phyloP scores from a whole-genome alignment of 2,797 vertebrate genomes.

The Poecilia velifera region DNA sequence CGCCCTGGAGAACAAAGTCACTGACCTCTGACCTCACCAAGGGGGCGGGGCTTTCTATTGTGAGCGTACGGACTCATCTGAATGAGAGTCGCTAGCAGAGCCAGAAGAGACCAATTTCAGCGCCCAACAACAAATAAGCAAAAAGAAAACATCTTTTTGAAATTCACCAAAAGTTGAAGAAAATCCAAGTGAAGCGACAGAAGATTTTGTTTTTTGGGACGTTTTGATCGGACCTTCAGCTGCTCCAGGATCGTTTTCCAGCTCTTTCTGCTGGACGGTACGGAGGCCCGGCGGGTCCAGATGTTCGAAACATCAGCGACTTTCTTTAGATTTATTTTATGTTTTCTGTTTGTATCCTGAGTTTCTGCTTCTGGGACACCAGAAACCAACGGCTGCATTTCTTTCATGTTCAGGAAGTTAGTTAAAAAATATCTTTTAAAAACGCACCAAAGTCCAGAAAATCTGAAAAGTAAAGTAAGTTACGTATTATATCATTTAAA shows the following conservation, averaged over 20 bases:
- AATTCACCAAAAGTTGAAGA: slow-evolving; percentile 3
- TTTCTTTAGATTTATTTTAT: neutral
- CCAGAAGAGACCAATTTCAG: slow-evolving; percentile 22
- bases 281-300: slow-evolving; percentile 25
- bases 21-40: slow-evolving; percentile 85
- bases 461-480: neutral
- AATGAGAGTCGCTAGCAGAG: slow-evolving; percentile 40
- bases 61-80: slow-evolving; percentile 35
- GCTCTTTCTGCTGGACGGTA: slow-evolving; percentile 36
- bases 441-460: neutral
- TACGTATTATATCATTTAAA: neutral
- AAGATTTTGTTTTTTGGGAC: slow-evolving; percentile 28
- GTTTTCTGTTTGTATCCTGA: neutral
- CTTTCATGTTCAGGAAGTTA: neutral
- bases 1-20: slow-evolving; percentile 97
- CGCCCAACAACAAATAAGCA: neutral
- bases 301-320: slow-evolving; percentile 8
- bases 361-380: neutral
- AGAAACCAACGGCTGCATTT: neutral
- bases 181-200: slow-evolving; percentile 18
- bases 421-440: neutral
- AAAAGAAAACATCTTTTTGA: slow-evolving; percentile 5
- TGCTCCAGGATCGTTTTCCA: slow-evolving; percentile 8
- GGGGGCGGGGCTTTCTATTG: slow-evolving; percentile 29
- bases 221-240: slow-evolving; percentile 5